Conservation (phyloP, 1,140 invertebrate genomes). For the Drosophila nikananu region DNA sequence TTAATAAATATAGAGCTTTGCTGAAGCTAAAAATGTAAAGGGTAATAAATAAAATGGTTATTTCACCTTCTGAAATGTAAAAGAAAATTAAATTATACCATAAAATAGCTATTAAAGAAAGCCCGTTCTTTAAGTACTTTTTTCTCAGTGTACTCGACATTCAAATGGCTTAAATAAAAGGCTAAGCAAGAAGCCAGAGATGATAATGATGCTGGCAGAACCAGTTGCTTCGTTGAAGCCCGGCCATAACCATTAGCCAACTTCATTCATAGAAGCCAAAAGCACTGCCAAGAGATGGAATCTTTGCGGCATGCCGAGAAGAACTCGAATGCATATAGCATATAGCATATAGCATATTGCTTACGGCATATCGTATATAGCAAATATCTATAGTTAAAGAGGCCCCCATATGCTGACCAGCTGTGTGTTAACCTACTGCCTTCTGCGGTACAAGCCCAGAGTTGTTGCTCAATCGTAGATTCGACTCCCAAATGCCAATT, state of each 20-base stretch:
- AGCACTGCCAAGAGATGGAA: conserved; percentile 19
- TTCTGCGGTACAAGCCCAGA: not conserved
- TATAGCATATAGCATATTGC: not conserved
- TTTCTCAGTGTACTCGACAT: conserved; percentile 27
- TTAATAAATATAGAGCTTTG: too few relatives aligned
- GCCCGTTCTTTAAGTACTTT: not conserved
- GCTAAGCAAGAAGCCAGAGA: conserved; percentile 8
- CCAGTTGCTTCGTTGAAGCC: conserved; percentile 38
- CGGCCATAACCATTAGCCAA: conserved; percentile 46
- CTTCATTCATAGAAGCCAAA: conserved; percentile 44
- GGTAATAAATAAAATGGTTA: not conserved
- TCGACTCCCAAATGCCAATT: conserved; percentile 24
- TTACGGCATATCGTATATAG: not conserved
- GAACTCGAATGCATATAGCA: not conserved
- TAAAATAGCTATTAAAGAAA: not conserved
- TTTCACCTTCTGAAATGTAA: not conserved
- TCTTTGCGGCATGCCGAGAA: conserved; percentile 29
- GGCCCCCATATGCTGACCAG: conserved; percentile 19
- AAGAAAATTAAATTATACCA: too few relatives aligned
- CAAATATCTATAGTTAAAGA: not conserved
- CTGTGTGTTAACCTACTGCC: conserved; percentile 19
- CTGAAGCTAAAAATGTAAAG: not conserved
- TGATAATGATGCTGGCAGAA: conserved; percentile 44
- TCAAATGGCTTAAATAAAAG: conserved; percentile 32
- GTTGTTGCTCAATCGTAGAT: conserved; percentile 45